phyloP scores from a whole-genome alignment of 2,797 vertebrate species.

The Aulostomus chinensis region DNA sequence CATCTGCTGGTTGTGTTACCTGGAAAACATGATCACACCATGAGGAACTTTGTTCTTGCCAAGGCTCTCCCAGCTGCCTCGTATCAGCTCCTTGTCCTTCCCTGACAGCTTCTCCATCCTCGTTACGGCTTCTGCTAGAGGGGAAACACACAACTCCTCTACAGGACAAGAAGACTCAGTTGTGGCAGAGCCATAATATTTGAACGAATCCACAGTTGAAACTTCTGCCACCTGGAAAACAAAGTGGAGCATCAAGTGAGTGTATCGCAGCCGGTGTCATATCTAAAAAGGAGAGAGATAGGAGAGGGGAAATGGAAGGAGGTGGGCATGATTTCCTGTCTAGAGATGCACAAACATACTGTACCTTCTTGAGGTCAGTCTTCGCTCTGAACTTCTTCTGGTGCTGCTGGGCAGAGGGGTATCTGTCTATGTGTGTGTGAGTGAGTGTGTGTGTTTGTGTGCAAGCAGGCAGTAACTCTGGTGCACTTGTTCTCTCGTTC shows the following conservation, averaged over 20 bases:
- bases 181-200: constrained; percentile 43
- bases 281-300: too few relatives aligned
- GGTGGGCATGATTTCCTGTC: background rate
- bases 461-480: constrained; percentile 58
- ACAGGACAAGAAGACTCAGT: constrained; percentile 51
- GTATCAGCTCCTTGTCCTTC: constrained; percentile 88
- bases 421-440: constrained; percentile 37
- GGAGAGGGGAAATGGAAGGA: background rate
- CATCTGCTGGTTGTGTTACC: too few relatives aligned
- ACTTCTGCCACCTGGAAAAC: constrained; percentile 61
- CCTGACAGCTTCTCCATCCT: constrained; percentile 82
- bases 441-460: constrained; percentile 14
- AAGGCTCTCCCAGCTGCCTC: constrained; percentile 90
- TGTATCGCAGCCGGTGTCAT: constrained; percentile 9
- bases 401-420: constrained; percentile 44
- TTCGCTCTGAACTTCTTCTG: constrained; percentile 66
- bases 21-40: constrained; percentile 89
- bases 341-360: constrained; percentile 43
- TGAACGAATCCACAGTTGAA: constrained; percentile 45
- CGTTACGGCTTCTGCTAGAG: constrained; percentile 47
- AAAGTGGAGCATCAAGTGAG: constrained; percentile 50
- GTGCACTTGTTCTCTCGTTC: constrained; percentile 73
- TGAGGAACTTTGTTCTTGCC: constrained; percentile 90
- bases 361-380: constrained; percentile 68
- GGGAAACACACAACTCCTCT: constrained; percentile 51